Conservation (phyloP, 1,140 invertebrate species). For the Aleiodes sp. region DNA sequence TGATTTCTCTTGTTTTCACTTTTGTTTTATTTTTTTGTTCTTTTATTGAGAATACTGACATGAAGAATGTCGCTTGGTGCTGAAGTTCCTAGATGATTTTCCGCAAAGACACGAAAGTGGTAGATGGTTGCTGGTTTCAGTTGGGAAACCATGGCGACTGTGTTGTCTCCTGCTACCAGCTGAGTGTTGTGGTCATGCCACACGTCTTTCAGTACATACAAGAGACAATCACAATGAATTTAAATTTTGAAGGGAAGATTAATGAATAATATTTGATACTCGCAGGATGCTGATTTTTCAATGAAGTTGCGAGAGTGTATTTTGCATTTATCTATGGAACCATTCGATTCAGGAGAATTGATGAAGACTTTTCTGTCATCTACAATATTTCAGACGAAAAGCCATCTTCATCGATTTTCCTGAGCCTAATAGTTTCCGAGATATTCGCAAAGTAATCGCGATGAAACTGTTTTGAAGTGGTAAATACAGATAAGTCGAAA, state of each 20-base stretch:
- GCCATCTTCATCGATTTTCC: too few species aligned
- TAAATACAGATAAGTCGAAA: too few species aligned
- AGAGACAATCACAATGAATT: conserved; percentile 32
- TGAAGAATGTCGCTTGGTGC: conserved; percentile 71
- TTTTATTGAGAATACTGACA: conserved; percentile 65
- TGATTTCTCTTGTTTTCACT: too few species aligned
- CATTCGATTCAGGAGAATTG: too few species aligned
- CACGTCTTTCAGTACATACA: conserved; percentile 62
- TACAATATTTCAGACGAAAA: too few species aligned
- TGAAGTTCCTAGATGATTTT: conserved; percentile 74
- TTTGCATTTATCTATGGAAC: too few species aligned
- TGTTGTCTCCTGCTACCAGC: conserved; percentile 68
- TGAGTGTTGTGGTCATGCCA: conserved; percentile 69
- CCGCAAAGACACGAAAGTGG: conserved; percentile 73
- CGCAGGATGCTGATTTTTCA: neutral
- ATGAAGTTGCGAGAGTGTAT: neutral
- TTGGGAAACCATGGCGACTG: conserved; percentile 66
- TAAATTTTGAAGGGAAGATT: neutral
- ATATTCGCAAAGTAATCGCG: too few species aligned
- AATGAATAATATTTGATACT: conserved; percentile 2
- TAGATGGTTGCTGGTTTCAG: conserved; percentile 75
- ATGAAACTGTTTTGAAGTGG: too few species aligned
- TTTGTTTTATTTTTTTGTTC: conserved; percentile 24
- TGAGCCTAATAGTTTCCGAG: too few species aligned
- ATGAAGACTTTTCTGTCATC: too few species aligned